Evolutionary conservation across 2,888 invertebrate genomes (phyloP), one percentile per base, ranked within the genome.

Genomic region (Xanthorhoe spadicearia): DNA sequence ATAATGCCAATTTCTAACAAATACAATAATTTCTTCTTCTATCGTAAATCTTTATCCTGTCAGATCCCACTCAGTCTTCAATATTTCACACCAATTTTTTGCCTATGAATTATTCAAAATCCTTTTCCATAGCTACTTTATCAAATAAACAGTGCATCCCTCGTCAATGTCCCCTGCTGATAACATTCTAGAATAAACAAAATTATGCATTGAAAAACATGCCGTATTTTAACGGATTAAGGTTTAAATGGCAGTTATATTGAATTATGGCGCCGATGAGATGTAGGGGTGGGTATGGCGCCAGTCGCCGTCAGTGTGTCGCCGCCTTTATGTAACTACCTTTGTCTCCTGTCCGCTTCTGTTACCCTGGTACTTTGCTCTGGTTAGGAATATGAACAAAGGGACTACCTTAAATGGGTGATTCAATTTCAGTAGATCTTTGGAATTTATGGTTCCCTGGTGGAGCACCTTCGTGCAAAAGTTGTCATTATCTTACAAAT

Each of bases 61-160:
- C 53, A 48, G 18, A 51, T 43, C 13, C 17, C n/a, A 15, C 32
- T 15, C 18, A 18, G 15, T 19, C 53, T 53, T 61, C 23, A 64
- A 69, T 56, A 64, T 55, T 60, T 52, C 23, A 51, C 46, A 57
- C 35, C 38, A 54, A 59, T 56, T 64, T 50, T 46, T 69, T 68
- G 50, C 52, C 51, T 18, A 13, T 66, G 61, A 69, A 64, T 68
- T 48, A 62, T 71, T 71, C 66, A 68, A 60, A 63, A 61, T 67
- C 68, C 61, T 7, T 32, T 23, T 71, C 61, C 66, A 43, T 68
- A 56, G 68, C 66, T 58, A 28, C 64, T 66, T 69, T 68, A 74
- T 75, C 70, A 74, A 81, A 80, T 77, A 79, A 80, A 77, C 68
- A 71, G 69, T 57, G 69, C 73, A 75, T 75, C 77, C 77, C 75